Evolutionary conservation across 2,888 invertebrate species (phyloP).

Genomic region (Tuta absoluta): DNA sequence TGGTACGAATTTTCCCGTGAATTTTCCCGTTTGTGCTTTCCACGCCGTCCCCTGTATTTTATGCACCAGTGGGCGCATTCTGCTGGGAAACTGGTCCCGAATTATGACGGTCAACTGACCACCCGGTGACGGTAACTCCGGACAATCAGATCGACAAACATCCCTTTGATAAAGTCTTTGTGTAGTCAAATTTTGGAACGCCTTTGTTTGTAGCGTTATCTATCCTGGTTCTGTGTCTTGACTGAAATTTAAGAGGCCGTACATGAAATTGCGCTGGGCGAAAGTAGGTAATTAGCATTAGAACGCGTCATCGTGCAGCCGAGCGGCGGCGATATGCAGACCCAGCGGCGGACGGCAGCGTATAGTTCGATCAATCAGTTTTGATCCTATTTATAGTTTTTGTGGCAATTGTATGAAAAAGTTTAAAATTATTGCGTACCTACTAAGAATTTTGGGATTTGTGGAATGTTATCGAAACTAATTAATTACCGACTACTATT

Average conservation of each 20-base stretch:
- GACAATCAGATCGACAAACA: slow-evolving; percentile 77
- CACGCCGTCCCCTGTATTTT: slow-evolving; percentile 63
- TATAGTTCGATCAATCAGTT: no score
- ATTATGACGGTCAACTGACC: slow-evolving; percentile 81
- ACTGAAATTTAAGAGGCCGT: slow-evolving; percentile 1
- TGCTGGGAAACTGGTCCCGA: slow-evolving; percentile 53
- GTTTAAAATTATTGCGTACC: no score
- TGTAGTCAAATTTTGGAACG: slow-evolving; percentile 34
- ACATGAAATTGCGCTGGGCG: no score
- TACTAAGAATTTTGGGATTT: no score
- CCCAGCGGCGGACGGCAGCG: no score
- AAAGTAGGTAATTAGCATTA: no score
- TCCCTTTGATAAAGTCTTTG: slow-evolving; percentile 67
- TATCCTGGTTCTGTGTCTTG: background rate
- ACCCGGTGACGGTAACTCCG: slow-evolving; percentile 55
- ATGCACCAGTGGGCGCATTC: slow-evolving; percentile 74
- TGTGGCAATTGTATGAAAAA: no score
- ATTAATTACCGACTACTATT: no score
- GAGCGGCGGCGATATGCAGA: no score
- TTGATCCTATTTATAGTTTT: no score
- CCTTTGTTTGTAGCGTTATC: slow-evolving; percentile 35
- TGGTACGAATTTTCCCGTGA: slow-evolving; percentile 65
- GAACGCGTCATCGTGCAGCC: no score
- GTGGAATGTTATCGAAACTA: no score
- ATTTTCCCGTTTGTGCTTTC: slow-evolving; percentile 67